Evolutionary conservation across 1,140 invertebrate genomes (phyloP).

Genomic region (Drosophila paulistorum): DNA sequence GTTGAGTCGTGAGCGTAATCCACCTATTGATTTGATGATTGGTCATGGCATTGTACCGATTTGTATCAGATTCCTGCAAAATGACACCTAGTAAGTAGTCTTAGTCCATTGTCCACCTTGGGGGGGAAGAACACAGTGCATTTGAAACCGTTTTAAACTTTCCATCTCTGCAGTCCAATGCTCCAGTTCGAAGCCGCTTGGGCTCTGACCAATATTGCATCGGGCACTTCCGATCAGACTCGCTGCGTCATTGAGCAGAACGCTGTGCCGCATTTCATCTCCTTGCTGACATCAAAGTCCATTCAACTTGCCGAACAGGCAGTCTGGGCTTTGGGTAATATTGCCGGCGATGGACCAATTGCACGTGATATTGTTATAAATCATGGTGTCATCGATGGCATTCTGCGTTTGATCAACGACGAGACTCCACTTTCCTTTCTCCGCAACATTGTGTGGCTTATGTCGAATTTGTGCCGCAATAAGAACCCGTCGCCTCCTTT

Average conservation of each 20-base stretch:
- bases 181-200: conserved; percentile 99
- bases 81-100: conserved; percentile 87
- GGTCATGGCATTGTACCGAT: conserved; percentile 93
- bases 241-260: conserved; percentile 92
- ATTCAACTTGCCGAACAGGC: conserved; percentile 95
- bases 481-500: conserved; percentile 94
- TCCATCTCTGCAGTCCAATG: conserved; percentile 86
- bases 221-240: conserved; percentile 95
- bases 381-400: conserved; percentile 86
- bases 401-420: conserved; percentile 88
- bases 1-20: conserved; percentile 95
- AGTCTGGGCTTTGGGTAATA: conserved; percentile 99
- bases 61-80: conserved; percentile 90
- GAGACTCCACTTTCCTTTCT: conserved; percentile 84
- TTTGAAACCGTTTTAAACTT: not conserved
- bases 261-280: conserved; percentile 93
- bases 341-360: conserved; percentile 94
- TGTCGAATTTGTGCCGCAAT: conserved; percentile 96
- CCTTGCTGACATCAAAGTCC: conserved; percentile 89
- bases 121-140: too few relatives aligned
- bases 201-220: conserved; percentile 99
- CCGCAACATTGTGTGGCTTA: conserved; percentile 92
- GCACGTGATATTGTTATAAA: conserved; percentile 90
- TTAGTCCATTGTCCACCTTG: conserved; percentile 16
- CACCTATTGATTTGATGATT: conserved; percentile 96